phyloP scores from a whole-genome alignment of 2,888 invertebrate genomes.

The Anoplius nigerrimus region DNA sequence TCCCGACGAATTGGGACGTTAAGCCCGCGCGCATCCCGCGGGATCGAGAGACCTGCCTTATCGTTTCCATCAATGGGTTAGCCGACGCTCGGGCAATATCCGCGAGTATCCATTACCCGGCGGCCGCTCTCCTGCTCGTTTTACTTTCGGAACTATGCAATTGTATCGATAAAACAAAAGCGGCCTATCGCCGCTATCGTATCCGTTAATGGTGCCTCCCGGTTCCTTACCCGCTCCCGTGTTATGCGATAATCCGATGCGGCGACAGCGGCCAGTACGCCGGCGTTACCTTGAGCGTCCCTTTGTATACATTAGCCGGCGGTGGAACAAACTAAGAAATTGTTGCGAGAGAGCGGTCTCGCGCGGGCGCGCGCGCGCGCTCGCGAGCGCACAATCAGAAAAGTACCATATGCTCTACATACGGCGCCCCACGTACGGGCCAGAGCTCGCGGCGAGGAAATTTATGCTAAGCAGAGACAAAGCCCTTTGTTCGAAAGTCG shows the following conservation, averaged over 20 bases:
- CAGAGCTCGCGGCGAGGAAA: conserved; percentile 31
- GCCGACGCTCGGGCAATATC: conserved; percentile 34
- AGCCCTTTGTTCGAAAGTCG: conserved; percentile 34
- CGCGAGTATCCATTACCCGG: conserved; percentile 53
- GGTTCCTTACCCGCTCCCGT: conserved; percentile 50
- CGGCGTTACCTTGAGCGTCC: conserved; percentile 16
- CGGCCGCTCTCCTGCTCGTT: conserved; percentile 37
- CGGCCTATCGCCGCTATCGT: conserved; percentile 47
- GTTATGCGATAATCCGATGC: conserved; percentile 56
- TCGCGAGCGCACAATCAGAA: conserved; percentile 42
- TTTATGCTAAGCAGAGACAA: conserved; percentile 48
- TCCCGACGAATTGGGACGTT: conserved; percentile 19
- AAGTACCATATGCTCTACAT: conserved; percentile 34
- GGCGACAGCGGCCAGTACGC: conserved; percentile 35
- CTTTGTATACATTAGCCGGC: conserved; percentile 52
- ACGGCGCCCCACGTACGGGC: conserved; percentile 1
- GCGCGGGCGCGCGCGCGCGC: too few species aligned
- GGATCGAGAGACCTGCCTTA: conserved; percentile 44
- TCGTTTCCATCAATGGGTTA: conserved; percentile 51
- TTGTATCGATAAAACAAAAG: conserved; percentile 61
- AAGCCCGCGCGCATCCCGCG: conserved; percentile 37
- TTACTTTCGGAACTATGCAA: conserved; percentile 44
- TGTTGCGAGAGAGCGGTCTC: conserved; percentile 35
- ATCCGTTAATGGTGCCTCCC: conserved; percentile 54
- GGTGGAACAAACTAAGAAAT: conserved; percentile 52